Base-by-base conservation (phyloP, 2,113 vertebrate genomes). In the Numenius arquata region DNA sequence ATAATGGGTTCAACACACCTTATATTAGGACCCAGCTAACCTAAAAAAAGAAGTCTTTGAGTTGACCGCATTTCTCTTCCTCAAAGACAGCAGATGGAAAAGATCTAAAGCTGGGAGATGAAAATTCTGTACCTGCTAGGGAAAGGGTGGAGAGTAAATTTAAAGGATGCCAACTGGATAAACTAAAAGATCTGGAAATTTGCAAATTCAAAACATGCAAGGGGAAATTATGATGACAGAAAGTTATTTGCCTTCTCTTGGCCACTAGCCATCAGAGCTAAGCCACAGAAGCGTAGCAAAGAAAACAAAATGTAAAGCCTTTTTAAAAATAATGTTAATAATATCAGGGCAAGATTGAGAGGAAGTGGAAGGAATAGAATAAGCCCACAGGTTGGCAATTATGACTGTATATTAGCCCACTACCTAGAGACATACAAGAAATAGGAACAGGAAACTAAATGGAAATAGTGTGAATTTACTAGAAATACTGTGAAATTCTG, bases 201-300 rank as follows among this genome's bases (percentile, higher is more conserved):
- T 93, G 43, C 15, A 88, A 90, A 96, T 68, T 81, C 63, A 95
- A 85, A 93, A 89, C 6, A 22, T 88, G 45, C 96, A 97, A 95
- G 85, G 61, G 16, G 72, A 92, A 88, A 90, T 89, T 81, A 72
- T 83, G 71, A 65, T 93, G 94, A 95, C 78, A 95, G 81, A 95
- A 94, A 91, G 73, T 58, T 97, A 96, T 89, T 94, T 97, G 79
- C 40, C 25, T 36, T 95, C 56, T 94, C 29, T 71, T 74, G 61
- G 61, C 40, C 91, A 71, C 29, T 73, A 85, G 50, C 48, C 41
- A 38, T 61, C 89, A 96, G 90, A 88, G 88, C 55, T 71, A 82
- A 94, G 63, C 53, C 76, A 87, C 52, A n/a, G 53, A 83, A 83
- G 48, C 95, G 63, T 50, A 78, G 53, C 38, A 75, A 95, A 78